phyloP scores from a whole-genome alignment of 2,797 vertebrate species.

The Antennarius maculatus region DNA sequence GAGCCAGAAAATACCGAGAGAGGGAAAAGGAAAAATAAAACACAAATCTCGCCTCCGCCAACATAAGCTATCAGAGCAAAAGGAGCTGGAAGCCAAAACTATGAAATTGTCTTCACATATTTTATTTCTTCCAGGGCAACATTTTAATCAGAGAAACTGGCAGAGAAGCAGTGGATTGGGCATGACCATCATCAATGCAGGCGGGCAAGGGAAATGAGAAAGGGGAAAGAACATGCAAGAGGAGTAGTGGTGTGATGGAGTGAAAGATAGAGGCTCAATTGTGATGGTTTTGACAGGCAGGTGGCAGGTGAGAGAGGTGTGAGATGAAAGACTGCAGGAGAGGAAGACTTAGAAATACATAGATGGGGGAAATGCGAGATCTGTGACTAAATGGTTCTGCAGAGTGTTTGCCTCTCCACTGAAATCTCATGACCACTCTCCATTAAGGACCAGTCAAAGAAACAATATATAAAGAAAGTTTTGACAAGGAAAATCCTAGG shows the following conservation, averaged over 20 bases:
- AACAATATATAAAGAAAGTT: conserved; percentile 63
- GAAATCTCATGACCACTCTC: conserved; percentile 56
- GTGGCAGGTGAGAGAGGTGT: conserved; percentile 67
- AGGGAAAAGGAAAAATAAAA: conserved; percentile 36
- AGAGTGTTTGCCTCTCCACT: conserved; percentile 44
- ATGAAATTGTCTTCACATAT: conserved; percentile 62
- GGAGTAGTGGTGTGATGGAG: conserved; percentile 38
- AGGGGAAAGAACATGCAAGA: conserved; percentile 37
- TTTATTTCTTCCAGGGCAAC: conserved; percentile 64
- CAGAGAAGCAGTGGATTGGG: conserved; percentile 37
- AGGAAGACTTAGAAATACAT: conserved; percentile 41
- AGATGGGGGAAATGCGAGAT: conserved; percentile 30
- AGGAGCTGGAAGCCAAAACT: conserved; percentile 41
- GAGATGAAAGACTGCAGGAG: conserved; percentile 65
- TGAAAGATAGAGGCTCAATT: conserved; percentile 63
- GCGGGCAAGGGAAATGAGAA: conserved; percentile 16
- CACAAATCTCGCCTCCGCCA: conserved; percentile 27
- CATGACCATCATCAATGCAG: conserved; percentile 47
- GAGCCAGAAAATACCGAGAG: conserved; percentile 65
- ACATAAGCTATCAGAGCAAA: conserved; percentile 33
- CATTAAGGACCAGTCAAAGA: conserved; percentile 50
- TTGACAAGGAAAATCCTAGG: conserved; percentile 16
- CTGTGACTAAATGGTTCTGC: conserved; percentile 62
- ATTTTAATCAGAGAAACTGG: conserved; percentile 71
- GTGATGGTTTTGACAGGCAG: conserved; percentile 69